These are phyloP conservation scores for Scalopus aquaticus DNA, from an alignment of 2,113 vertebrate genomes.

Conservation along the genomic window DNA sequence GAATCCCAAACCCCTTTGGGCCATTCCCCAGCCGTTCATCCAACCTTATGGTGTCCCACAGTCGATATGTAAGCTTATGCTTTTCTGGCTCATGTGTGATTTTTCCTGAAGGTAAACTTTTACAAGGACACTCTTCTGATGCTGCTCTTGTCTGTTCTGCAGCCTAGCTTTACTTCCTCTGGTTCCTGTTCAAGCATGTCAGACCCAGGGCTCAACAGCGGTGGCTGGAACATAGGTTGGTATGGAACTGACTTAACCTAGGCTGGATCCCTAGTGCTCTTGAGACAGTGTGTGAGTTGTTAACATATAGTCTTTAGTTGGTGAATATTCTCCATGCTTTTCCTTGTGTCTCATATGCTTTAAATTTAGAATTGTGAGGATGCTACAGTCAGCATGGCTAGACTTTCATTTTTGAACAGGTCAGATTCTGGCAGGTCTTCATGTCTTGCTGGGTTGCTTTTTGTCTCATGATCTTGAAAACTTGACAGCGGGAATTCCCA, in stretches of 20 bases:
- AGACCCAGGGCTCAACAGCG: constrained; percentile 88
- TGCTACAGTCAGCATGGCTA: neutral
- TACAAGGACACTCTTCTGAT: rapidly evolving
- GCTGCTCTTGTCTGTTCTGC: neutral
- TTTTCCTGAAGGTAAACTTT: neutral
- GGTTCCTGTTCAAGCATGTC: constrained; percentile 96
- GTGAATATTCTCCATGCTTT: neutral
- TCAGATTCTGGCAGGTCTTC: neutral
- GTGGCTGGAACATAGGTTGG: constrained; percentile 93
- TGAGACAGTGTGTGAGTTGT: neutral
- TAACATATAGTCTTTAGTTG: neutral
- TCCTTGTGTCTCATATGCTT: neutral
- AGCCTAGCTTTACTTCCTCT: constrained; percentile 96
- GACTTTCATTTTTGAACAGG: neutral
- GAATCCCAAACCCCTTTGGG: constrained; percentile 84
- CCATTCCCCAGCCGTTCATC: constrained; percentile 86
- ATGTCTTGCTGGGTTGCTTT: neutral
- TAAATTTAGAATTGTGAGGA: neutral
- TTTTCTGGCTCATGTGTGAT: neutral
- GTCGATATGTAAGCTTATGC: constrained; percentile 89
- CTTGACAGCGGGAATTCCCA: neutral
- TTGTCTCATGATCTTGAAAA: neutral
- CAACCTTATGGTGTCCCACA: constrained; percentile 86
- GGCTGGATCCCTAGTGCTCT: neutral
- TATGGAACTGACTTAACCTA: neutral